Evolutionary conservation across 2,113 vertebrate genomes (phyloP).

Genomic region (Serilophus lunatus): DNA sequence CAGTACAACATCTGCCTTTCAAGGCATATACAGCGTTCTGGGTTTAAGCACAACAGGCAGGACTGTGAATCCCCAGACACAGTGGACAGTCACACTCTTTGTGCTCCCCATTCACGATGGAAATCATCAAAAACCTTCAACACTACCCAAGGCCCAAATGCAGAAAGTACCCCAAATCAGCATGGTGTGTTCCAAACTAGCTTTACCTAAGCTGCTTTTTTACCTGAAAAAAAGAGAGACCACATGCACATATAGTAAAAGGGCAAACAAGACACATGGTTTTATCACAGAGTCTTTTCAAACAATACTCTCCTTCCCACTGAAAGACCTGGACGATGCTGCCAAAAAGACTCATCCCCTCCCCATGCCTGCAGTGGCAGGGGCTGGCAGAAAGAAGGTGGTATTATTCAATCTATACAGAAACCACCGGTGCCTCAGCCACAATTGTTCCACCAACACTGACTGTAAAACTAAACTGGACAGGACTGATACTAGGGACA

Average conservation of each 20-base stretch:
- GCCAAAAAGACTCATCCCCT: neutral
- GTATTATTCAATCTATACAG: neutral
- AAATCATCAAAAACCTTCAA: neutral
- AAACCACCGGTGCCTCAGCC: neutral
- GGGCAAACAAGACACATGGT: neutral
- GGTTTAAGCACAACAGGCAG: neutral
- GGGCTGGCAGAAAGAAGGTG: neutral
- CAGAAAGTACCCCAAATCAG: neutral
- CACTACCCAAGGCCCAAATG: too few relatives aligned
- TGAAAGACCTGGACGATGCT: neutral
- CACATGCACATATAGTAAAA: neutral
- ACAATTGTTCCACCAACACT: neutral
- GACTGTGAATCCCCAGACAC: neutral
- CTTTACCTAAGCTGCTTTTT: neutral
- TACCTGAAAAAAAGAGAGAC: neutral
- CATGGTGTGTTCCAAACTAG: neutral
- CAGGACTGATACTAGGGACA: neutral
- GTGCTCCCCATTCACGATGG: neutral
- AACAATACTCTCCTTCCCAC: neutral
- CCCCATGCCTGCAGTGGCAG: neutral
- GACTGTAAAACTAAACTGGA: neutral
- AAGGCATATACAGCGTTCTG: rapidly evolving
- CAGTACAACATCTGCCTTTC: neutral
- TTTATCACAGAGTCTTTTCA: neutral
- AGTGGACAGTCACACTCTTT: neutral